A percentile compares a stretch with the other conserved stretches of the same genome.
phyloP scores from a whole-genome alignment of 2,888 invertebrate species.

The Drosophila anceps region DNA sequence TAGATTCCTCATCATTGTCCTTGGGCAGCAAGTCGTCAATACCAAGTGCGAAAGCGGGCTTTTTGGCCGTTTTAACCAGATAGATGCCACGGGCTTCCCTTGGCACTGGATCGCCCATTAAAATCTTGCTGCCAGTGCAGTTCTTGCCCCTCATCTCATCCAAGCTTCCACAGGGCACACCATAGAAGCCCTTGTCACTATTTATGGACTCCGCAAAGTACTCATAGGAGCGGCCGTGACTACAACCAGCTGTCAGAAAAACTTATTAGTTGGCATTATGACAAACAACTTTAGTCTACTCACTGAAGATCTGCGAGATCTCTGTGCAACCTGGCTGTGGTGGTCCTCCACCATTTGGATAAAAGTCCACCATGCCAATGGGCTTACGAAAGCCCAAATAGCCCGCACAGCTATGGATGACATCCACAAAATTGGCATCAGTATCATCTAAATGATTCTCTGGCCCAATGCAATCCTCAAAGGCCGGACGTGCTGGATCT shows the following conservation, averaged over 20 bases:
- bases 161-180: constrained; percentile 87
- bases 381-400: constrained; percentile 87
- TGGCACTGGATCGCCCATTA: constrained; percentile 87
- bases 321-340: constrained; percentile 90
- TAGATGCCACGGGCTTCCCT: constrained; percentile 86
- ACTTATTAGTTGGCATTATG: not conserved
- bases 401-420: constrained; percentile 91
- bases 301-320: constrained; percentile 84
- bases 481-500: constrained; percentile 88
- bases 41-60: constrained; percentile 87
- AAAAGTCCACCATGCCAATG: constrained; percentile 90
- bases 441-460: constrained; percentile 87
- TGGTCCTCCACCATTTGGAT: constrained; percentile 89
- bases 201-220: constrained; percentile 89
- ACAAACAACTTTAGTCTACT: constrained; percentile 17
- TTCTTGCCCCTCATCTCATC: constrained; percentile 74
- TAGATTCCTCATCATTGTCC: constrained; percentile 16
- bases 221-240: constrained; percentile 88
- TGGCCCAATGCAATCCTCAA: constrained; percentile 84
- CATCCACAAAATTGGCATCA: constrained; percentile 91
- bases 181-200: constrained; percentile 86
- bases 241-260: constrained; percentile 87
- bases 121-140: constrained; percentile 81
- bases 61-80: constrained; percentile 87
- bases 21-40: constrained; percentile 54